Conservation (phyloP, 2,113 vertebrate genomes). For the Dipodomys ordii region DNA sequence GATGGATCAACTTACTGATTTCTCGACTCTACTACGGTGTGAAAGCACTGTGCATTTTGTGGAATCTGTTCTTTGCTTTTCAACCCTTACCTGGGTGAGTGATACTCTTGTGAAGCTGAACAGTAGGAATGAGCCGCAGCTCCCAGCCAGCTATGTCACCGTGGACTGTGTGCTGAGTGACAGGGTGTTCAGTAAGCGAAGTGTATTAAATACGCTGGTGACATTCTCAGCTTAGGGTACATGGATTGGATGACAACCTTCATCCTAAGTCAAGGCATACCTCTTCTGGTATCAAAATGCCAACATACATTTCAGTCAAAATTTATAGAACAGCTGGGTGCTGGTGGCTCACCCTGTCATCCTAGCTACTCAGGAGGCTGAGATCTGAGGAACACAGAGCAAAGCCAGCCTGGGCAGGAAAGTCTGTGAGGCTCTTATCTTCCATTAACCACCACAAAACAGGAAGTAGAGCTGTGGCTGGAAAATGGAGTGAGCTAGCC, state of each 20-base stretch:
- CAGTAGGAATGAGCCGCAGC: not conserved
- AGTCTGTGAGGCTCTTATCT: no score
- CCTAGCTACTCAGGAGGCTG: no score
- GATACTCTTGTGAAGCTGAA: not conserved
- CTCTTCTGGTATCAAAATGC: not conserved
- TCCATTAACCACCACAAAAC: no score
- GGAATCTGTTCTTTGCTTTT: not conserved
- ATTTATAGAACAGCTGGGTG: not conserved
- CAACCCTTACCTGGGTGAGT: not conserved
- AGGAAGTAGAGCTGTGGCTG: no score
- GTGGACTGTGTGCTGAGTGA: not conserved
- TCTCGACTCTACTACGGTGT: not conserved
- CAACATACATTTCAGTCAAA: not conserved
- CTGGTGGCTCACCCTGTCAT: no score
- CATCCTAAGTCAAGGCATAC: not conserved
- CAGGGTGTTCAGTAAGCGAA: not conserved
- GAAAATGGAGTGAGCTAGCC: no score
- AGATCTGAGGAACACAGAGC: no score
- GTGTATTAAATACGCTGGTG: not conserved
- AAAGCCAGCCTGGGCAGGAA: no score
- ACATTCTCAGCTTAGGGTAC: not conserved
- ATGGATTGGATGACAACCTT: not conserved
- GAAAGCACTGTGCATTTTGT: not conserved
- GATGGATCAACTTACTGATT: not conserved
- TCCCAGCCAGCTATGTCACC: not conserved